These are phyloP conservation scores for Hemicrepidius hirtus DNA, from an alignment of 2,888 invertebrate species.

Conservation along the genomic window DNA sequence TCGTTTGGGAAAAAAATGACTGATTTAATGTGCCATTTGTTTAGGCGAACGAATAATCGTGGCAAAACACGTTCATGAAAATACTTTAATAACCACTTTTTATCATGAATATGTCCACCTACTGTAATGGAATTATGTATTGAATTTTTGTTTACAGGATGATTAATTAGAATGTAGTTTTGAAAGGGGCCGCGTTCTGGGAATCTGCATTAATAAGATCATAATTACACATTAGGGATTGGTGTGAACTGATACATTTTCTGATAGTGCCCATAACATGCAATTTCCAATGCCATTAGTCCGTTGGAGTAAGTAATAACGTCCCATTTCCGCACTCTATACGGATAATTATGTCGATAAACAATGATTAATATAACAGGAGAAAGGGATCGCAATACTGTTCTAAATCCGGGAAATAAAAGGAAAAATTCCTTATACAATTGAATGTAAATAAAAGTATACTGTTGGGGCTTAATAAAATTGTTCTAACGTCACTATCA, in stretches of 20 bases:
- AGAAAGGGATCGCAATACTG: background rate
- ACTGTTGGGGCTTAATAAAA: background rate
- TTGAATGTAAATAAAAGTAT: too few relatives aligned
- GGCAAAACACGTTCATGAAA: slow-evolving; percentile 45
- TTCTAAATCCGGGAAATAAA: background rate
- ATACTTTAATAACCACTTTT: slow-evolving; percentile 27
- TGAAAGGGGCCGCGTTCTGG: slow-evolving; percentile 7
- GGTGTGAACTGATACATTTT: slow-evolving; percentile 39
- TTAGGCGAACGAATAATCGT: slow-evolving; percentile 23
- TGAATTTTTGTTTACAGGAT: too few relatives aligned
- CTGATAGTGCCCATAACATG: slow-evolving; percentile 41
- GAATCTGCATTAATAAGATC: slow-evolving; percentile 34
- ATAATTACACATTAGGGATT: slow-evolving; percentile 39
- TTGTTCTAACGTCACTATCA: background rate
- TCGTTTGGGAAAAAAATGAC: slow-evolving; percentile 39
- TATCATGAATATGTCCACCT: slow-evolving; percentile 22
- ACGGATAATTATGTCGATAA: slow-evolving; percentile 24
- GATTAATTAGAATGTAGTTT: slow-evolving; percentile 7
- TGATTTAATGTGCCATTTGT: slow-evolving; percentile 45
- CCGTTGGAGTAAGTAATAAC: slow-evolving; percentile 27
- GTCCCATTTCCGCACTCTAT: slow-evolving; percentile 6
- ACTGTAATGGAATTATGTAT: slow-evolving; percentile 15
- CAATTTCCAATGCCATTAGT: slow-evolving; percentile 40
- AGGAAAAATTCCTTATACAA: background rate
- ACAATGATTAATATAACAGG: background rate